Conservation (phyloP, 1,140 invertebrate genomes). For the Anastrepha obliqua region DNA sequence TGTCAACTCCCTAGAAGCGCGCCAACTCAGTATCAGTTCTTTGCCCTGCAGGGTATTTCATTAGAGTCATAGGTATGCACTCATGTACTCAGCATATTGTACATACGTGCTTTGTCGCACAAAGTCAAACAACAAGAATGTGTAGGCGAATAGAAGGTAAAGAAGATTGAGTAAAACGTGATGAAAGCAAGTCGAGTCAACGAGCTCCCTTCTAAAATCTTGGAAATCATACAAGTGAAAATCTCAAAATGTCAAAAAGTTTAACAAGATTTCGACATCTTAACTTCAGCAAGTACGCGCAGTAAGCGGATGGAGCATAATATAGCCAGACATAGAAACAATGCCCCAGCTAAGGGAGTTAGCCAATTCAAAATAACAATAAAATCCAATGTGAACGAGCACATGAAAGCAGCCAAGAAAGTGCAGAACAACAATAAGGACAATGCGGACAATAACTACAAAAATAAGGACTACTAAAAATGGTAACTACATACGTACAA, state of each 20-base stretch:
- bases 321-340: not conserved
- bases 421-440: not conserved
- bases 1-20: too few relatives aligned
- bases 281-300: not conserved
- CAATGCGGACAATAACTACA: not conserved
- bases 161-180: not conserved
- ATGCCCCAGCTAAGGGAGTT: constrained; percentile 4
- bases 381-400: constrained; percentile 14
- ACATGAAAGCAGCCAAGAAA: not conserved
- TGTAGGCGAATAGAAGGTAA: not conserved
- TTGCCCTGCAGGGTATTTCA: too few relatives aligned
- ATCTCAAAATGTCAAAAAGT: constrained; percentile 36
- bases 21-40: too few relatives aligned
- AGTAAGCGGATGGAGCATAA: not conserved
- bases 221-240: constrained; percentile 3
- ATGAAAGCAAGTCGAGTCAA: constrained; percentile 46
- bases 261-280: constrained; percentile 35
- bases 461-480: constrained; percentile 12
- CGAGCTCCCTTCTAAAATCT: not conserved
- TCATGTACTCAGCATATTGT: not conserved
- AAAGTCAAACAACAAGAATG: not conserved
- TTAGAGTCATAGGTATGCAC: not conserved
- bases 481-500: not conserved
- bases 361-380: constrained; percentile 39
- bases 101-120: not conserved